Base-by-base conservation (phyloP, 2,888 invertebrate genomes). In the Iselma pallidipennis region DNA sequence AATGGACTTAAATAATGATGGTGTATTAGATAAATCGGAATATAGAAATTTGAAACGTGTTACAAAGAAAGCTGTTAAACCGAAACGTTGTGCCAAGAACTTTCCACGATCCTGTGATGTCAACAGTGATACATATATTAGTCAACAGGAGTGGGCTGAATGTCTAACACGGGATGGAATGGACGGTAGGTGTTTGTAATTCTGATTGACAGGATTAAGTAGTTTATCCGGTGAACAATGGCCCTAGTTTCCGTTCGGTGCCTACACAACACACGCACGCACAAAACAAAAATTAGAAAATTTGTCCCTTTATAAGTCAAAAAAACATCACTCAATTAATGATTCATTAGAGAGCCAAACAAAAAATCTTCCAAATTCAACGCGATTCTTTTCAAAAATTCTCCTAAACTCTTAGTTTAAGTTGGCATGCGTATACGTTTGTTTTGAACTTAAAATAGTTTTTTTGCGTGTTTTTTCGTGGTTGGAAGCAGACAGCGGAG, bases 41-140 rank as follows among this genome's bases (percentile, higher is more conserved):
- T 93, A 94, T 77, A 87, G 91, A n/a, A 71, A 87, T 62, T 51
- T 65, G 57, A 65, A 65, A 48, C 37, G 91, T 71, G 87, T 95
- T 53, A 91, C 95, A 53, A 94, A 91, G 81, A 94, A 94, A 83
- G 90, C 92, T 64, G 93, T 96, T 56, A 91, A 91, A 76, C 97
- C 96, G 37, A 91, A 91, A 80, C 87, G 92, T 55, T 97, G 97
- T 82, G 94, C 96, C 50, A 90, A 92, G 74, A 89, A 90, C 37
- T 96, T 97, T 85, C 90, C 93, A 19, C 89, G 91, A 69, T 90
- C 90, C 72, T 97, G 97, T 82, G 96, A 97, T 82, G 85, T 88
- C 56, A 89, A 96, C 81, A 86, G 87, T 55, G 92, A 97, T 81
- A 88, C 90, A 50, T 87, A 87, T 74, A 89, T 97, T 66, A 88